These are phyloP conservation scores for Trematomus loennbergii DNA, from an alignment of 2,113 vertebrate species.

Conservation along the genomic window DNA sequence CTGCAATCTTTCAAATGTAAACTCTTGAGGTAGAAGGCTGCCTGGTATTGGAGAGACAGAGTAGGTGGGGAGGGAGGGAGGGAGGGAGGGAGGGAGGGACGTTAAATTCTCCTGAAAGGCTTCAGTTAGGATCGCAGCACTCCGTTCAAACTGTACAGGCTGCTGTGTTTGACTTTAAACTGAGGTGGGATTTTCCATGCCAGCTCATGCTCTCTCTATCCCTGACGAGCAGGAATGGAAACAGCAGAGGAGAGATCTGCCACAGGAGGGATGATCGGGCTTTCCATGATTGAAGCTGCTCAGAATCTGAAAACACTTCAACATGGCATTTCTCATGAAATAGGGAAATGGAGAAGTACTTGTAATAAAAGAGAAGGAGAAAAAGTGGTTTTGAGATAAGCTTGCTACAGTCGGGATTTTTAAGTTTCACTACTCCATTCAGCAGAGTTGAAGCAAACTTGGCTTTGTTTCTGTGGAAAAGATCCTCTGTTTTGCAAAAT, in stretches of 20 bases:
- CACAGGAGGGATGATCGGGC: conserved; percentile 48
- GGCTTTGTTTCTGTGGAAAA: conserved; percentile 51
- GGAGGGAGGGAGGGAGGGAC: conserved; percentile 13
- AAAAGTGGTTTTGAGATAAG: conserved; percentile 1
- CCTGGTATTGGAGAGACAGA: conserved; percentile 27
- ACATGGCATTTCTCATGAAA: conserved; percentile 40
- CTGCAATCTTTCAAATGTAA: conserved; percentile 56
- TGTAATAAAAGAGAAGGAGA: conserved; percentile 33
- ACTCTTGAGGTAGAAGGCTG: conserved; percentile 36
- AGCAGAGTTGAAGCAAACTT: neutral
- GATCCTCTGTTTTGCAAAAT: neutral
- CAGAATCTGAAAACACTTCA: conserved; percentile 26
- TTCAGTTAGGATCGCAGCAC: conserved; percentile 51
- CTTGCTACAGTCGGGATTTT: neutral
- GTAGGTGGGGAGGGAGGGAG: conserved; percentile 23
- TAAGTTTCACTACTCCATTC: conserved; percentile 65
- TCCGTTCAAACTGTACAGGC: conserved; percentile 54
- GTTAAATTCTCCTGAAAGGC: conserved; percentile 66
- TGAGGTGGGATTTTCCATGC: conserved; percentile 80
- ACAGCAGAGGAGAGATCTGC: conserved; percentile 56
- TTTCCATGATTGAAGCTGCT: conserved; percentile 55
- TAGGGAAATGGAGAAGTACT: conserved; percentile 60
- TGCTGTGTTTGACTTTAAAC: conserved; percentile 63
- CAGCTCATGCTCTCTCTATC: conserved; percentile 73
- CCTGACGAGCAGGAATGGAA: conserved; percentile 64